Evolutionary conservation across 2,888 invertebrate species (phyloP).

Genomic region (Plebejus argus): DNA sequence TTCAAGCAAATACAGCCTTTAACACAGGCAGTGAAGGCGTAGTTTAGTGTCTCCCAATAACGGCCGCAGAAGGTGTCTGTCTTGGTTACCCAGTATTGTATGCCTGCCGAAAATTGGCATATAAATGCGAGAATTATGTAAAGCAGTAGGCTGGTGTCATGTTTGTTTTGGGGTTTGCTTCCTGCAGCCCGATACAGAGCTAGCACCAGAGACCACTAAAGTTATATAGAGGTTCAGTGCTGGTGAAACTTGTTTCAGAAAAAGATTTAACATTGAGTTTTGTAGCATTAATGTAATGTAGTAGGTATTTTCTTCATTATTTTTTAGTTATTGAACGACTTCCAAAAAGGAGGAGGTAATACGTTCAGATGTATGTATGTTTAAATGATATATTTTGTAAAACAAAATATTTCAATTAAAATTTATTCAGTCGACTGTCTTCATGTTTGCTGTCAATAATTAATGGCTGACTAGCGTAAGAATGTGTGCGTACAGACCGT

Average conservation of each 20-base stretch:
- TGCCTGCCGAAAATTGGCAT: conserved; percentile 44
- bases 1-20: conserved; percentile 33
- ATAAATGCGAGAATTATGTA: conserved; percentile 58
- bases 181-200: conserved; percentile 41
- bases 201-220: conserved; percentile 37
- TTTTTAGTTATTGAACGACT: too few species aligned
- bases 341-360: too few species aligned
- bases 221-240: conserved; percentile 21
- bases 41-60: conserved; percentile 35
- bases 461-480: too few species aligned
- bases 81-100: conserved; percentile 37
- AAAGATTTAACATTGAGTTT: background rate
- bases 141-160: conserved; percentile 53
- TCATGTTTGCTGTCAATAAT: too few species aligned
- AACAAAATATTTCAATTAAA: too few species aligned
- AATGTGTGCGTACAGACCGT: too few species aligned
- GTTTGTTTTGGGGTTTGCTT: conserved; percentile 48
- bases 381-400: too few species aligned
- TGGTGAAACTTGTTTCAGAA: background rate
- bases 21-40: conserved; percentile 22
- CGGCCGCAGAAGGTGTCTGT: conserved; percentile 32
- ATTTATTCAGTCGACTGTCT: too few species aligned
- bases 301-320: too few species aligned
- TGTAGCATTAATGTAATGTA: too few species aligned
- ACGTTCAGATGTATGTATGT: too few species aligned